These are phyloP conservation scores for Barbus barbus DNA, from an alignment of 2,113 vertebrate species.

Conservation along the genomic window DNA sequence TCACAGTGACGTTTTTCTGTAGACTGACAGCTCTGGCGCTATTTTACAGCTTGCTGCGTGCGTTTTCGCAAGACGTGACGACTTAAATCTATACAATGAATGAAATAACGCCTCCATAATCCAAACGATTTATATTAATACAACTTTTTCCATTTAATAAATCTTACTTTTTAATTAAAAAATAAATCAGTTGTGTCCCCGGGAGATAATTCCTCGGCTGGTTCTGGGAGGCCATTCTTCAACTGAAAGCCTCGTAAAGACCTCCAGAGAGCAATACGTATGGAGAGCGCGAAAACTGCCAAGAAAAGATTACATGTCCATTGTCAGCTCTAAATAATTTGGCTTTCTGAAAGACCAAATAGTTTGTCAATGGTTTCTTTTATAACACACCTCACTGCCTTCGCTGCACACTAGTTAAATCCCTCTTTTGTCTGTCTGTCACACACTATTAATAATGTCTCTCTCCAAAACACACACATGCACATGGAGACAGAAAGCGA, in stretches of 20 bases:
- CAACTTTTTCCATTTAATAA: slow-evolving; percentile 23
- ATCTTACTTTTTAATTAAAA: slow-evolving; percentile 39
- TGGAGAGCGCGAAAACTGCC: slow-evolving; percentile 23
- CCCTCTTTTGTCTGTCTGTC: slow-evolving; percentile 41
- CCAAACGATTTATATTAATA: slow-evolving; percentile 21
- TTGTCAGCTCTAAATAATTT: slow-evolving; percentile 59
- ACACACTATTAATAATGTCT: slow-evolving; percentile 45
- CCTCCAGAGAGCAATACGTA: slow-evolving; percentile 24
- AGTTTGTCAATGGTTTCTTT: slow-evolving; percentile 37
- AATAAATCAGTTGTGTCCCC: slow-evolving; percentile 36
- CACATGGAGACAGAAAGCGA: background rate
- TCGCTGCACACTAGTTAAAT: slow-evolving; percentile 39
- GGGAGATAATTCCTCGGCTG: slow-evolving; percentile 2
- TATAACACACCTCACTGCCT: slow-evolving; percentile 46
- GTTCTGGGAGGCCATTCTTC: slow-evolving; percentile 32
- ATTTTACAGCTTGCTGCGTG: background rate
- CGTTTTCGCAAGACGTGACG: background rate
- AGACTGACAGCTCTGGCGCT: slow-evolving; percentile 7
- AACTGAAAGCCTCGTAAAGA: slow-evolving; percentile 26
- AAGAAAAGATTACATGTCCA: slow-evolving; percentile 55
- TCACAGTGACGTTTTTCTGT: background rate
- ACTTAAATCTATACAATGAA: slow-evolving; percentile 38
- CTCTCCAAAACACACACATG: slow-evolving; percentile 42
- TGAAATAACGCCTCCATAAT: slow-evolving; percentile 5
- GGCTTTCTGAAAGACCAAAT: slow-evolving; percentile 43